Evolutionary conservation across 35 echinoderm and acorn worm genomes (phyloP).

Genomic region (Diadema setosum): DNA sequence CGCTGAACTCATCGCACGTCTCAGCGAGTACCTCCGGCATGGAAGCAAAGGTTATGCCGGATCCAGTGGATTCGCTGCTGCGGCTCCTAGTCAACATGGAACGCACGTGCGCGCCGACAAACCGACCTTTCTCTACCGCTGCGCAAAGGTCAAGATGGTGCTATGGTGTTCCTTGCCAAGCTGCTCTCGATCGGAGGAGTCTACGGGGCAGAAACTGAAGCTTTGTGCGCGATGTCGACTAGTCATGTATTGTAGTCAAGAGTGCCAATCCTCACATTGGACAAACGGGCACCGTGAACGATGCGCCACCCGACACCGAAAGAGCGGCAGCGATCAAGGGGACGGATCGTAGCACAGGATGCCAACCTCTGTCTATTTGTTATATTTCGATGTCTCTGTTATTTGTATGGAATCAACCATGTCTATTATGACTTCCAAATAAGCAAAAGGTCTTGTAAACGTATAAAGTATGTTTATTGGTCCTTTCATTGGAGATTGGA

Average conservation of each 20-base stretch:
- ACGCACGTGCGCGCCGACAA: constrained; percentile 12
- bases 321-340: neutral
- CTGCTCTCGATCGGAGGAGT: constrained; percentile 51
- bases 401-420: neutral
- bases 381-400: neutral
- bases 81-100: constrained; percentile 7
- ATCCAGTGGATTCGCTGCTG: constrained; percentile 33
- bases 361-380: neutral
- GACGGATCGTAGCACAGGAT: neutral
- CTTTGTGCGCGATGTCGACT: constrained; percentile 77
- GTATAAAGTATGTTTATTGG: neutral
- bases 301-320: neutral
- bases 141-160: constrained; percentile 46
- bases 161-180: constrained; percentile 79
- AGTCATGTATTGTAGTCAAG: constrained; percentile 77
- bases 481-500: neutral
- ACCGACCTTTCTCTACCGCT: constrained; percentile 41
- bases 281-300: constrained; percentile 60
- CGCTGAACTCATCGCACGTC: constrained; percentile 71
- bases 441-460: neutral
- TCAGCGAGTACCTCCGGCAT: constrained; percentile 73
- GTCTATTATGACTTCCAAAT: neutral
- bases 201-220: constrained; percentile 57
- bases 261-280: constrained; percentile 82
- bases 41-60: constrained; percentile 51